These are phyloP conservation scores for Diaprepes abbreviatus DNA, from an alignment of 2,888 invertebrate species.

Conservation along the genomic window DNA sequence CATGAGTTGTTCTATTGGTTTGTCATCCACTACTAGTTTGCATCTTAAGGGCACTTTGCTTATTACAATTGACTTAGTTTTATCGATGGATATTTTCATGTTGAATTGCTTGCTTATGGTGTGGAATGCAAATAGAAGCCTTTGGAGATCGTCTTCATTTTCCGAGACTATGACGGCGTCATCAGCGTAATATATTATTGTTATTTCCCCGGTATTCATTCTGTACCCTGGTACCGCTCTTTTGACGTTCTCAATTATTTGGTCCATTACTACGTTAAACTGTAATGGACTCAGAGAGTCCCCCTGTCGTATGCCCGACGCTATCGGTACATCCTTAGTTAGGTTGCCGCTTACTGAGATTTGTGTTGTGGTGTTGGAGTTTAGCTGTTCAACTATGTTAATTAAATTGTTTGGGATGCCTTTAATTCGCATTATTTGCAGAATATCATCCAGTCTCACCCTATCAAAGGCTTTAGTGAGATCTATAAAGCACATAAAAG, in stretches of 20 bases:
- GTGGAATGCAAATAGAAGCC: too few relatives aligned
- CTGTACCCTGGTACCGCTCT: too few relatives aligned
- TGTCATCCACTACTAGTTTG: too few relatives aligned
- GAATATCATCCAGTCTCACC: neutral
- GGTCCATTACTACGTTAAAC: neutral
- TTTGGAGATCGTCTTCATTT: neutral
- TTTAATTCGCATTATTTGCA: neutral
- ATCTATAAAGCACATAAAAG: constrained; percentile 11
- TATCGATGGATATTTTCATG: too few relatives aligned
- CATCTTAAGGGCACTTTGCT: too few relatives aligned
- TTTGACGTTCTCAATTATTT: too few relatives aligned
- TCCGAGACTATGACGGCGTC: neutral
- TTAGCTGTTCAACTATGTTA: neutral
- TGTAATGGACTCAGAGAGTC: neutral
- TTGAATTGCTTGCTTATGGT: too few relatives aligned
- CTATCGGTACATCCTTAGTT: too few relatives aligned
- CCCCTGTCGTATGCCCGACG: neutral
- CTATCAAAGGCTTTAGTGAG: constrained; percentile 7
- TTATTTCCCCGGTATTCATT: neutral
- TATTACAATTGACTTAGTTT: too few relatives aligned
- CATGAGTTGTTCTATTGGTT: too few relatives aligned
- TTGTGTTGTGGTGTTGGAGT: neutral
- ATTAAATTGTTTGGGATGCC: neutral
- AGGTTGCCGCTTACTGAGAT: neutral
- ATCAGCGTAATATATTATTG: constrained; percentile 5